Conservation (phyloP, 2,888 invertebrate genomes). For the Netelia virgata region DNA sequence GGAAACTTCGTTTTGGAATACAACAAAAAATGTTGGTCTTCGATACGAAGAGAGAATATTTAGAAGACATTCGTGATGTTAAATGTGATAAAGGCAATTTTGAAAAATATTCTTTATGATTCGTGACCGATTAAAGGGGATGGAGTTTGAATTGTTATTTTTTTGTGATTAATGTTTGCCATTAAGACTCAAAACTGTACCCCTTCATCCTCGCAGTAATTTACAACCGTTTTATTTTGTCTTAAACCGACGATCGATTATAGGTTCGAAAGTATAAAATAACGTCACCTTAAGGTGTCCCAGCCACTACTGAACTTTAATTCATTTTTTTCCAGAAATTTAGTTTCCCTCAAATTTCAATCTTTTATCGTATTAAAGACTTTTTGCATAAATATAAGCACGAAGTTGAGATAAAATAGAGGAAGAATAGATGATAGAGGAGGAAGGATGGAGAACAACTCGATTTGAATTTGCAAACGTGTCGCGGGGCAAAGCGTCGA, state of each 20-base stretch:
- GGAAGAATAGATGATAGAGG: conserved; percentile 23
- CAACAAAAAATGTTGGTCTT: too few species aligned
- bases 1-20: not conserved
- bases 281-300: too few species aligned
- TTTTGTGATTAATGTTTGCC: too few species aligned
- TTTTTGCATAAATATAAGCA: conserved; percentile 5
- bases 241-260: too few species aligned
- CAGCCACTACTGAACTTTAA: not conserved
- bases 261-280: too few species aligned
- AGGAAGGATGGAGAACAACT: conserved; percentile 38
- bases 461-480: conserved; percentile 64
- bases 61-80: not conserved
- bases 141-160: too few species aligned
- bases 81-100: not conserved
- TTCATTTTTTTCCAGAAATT: not conserved
- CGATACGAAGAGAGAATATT: not conserved
- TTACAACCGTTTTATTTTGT: too few species aligned
- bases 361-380: not conserved
- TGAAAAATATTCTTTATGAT: too few species aligned
- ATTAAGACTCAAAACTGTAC: too few species aligned
- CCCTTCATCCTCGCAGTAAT: too few species aligned
- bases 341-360: not conserved
- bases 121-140: too few species aligned
- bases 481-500: conserved; percentile 37
- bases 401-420: conserved; percentile 23